phyloP scores from a whole-genome alignment of 2,797 vertebrate genomes.

The Naso thynnoides region DNA sequence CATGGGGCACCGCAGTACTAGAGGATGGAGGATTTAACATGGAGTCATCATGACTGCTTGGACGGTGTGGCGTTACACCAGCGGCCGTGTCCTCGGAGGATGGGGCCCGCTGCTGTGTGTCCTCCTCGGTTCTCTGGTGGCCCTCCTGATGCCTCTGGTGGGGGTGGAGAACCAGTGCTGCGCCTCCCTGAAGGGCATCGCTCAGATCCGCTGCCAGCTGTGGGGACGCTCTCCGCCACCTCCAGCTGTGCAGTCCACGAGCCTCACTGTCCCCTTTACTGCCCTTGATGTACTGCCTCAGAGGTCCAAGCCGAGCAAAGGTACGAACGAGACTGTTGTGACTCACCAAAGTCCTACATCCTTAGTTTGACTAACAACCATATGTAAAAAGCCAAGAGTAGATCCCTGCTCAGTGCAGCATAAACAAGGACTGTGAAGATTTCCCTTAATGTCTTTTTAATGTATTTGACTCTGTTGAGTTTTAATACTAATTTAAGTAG shows the following conservation, averaged over 20 bases:
- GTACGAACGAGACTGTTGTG: constrained; percentile 70
- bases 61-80: constrained; percentile 73
- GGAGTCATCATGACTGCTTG: constrained; percentile 78
- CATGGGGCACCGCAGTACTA: constrained; percentile 52
- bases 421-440: background rate
- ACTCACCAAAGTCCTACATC: background rate
- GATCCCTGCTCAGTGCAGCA: background rate
- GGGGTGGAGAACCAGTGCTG: constrained; percentile 87
- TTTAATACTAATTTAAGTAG: background rate
- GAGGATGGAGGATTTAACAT: constrained; percentile 61
- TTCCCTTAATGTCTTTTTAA: background rate
- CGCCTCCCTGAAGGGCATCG: constrained; percentile 82
- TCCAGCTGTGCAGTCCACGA: constrained; percentile 83
- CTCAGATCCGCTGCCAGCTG: constrained; percentile 85
- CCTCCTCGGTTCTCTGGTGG: constrained; percentile 86
- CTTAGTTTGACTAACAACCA: background rate
- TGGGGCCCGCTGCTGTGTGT: constrained; percentile 88
- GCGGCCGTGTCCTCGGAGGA: constrained; percentile 80
- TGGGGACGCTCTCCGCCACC: constrained; percentile 66
- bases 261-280: constrained; percentile 89
- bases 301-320: constrained; percentile 87
- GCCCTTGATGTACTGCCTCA: constrained; percentile 86
- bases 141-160: constrained; percentile 87
- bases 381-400: background rate
- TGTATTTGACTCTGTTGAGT: no score